Evolutionary conservation across 1,140 invertebrate species (phyloP).

Genomic region (Yoshiicerus persimilis): DNA sequence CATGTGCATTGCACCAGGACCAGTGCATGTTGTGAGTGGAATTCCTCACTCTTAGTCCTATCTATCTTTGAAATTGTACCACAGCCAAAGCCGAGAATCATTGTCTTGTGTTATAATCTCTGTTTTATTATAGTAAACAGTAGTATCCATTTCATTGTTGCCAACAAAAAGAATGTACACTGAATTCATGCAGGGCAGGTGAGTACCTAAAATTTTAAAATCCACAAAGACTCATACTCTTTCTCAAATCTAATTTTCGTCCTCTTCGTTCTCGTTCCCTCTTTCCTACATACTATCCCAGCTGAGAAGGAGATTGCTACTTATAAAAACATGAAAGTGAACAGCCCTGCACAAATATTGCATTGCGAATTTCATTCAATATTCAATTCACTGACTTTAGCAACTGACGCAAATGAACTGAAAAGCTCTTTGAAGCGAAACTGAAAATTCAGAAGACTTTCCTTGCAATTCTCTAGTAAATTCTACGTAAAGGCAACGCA

Average conservation of each 20-base stretch:
- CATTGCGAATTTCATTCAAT: neutral
- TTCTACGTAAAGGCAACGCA: neutral
- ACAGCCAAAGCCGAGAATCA: no score
- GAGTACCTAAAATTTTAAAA: neutral
- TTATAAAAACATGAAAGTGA: conserved; percentile 9
- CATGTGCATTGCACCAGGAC: neutral
- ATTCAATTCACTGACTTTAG: neutral
- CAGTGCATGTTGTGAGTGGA: neutral
- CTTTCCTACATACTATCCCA: neutral
- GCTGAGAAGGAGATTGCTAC: neutral
- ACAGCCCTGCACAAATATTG: neutral
- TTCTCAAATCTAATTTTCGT: neutral
- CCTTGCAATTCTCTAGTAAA: neutral
- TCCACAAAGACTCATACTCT: neutral
- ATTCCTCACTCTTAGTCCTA: no score
- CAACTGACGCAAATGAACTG: neutral
- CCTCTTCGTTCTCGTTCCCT: neutral
- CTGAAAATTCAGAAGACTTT: neutral
- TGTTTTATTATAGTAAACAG: neutral
- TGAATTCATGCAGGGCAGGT: neutral
- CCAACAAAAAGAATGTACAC: neutral
- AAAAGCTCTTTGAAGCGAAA: neutral
- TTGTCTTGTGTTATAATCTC: neutral
- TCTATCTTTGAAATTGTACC: no score
- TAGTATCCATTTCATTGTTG: neutral